These are phyloP conservation scores for Dendrolimus pini DNA, from an alignment of 2,888 invertebrate genomes.

Conservation along the genomic window DNA sequence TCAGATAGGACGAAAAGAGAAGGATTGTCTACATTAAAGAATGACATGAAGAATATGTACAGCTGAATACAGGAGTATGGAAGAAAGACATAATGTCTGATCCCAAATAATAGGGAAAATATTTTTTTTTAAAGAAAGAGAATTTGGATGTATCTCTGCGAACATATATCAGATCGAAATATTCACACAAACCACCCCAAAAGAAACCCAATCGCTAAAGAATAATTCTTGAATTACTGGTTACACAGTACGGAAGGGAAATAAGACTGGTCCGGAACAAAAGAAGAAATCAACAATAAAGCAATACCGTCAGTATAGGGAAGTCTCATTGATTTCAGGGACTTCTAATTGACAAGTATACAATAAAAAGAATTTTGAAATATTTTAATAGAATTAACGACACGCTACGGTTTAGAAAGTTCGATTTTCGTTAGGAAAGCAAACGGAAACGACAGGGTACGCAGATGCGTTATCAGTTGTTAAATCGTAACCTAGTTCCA, in stretches of 20 bases:
- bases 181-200: slow-evolving; percentile 17
- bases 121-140: too few relatives aligned
- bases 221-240: slow-evolving; percentile 1
- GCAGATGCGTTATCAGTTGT: slow-evolving; percentile 1
- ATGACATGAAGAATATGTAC: too few relatives aligned
- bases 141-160: too few relatives aligned
- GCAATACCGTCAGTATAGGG: slow-evolving; percentile 43
- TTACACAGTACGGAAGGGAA: slow-evolving; percentile 43
- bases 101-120: too few relatives aligned
- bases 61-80: too few relatives aligned
- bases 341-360: too few relatives aligned
- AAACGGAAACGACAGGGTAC: slow-evolving; percentile 1
- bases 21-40: too few relatives aligned
- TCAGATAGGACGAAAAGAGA: too few relatives aligned
- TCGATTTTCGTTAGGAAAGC: slow-evolving; percentile 6
- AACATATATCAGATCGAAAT: too few relatives aligned
- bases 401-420: neutral
- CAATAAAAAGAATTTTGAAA: too few relatives aligned
- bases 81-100: too few relatives aligned
- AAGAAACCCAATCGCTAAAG: slow-evolving; percentile 1
- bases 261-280: slow-evolving; percentile 46
- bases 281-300: slow-evolving; percentile 38
- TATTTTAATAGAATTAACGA: too few relatives aligned
- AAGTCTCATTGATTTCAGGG: slow-evolving; percentile 21
- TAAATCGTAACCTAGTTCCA: neutral